These are phyloP conservation scores for Idaea straminata DNA, from an alignment of 2,888 invertebrate genomes.

Conservation along the genomic window DNA sequence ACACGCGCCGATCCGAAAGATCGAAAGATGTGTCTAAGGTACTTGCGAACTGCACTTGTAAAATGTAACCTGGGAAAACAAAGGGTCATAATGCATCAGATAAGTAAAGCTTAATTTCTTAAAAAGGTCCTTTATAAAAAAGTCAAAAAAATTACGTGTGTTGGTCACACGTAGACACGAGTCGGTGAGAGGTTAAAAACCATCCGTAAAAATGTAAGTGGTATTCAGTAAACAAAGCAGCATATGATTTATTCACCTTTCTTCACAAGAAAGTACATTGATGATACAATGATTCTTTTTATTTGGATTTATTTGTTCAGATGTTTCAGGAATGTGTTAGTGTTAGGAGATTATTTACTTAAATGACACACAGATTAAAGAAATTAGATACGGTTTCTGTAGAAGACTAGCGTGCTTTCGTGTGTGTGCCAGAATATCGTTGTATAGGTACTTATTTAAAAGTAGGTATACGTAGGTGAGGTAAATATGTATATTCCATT, in stretches of 20 bases:
- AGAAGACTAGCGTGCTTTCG: neutral
- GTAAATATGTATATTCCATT: neutral
- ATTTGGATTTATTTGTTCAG: slow-evolving; percentile 74
- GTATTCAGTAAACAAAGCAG: neutral
- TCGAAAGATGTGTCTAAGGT: too few relatives aligned
- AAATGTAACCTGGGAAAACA: too few relatives aligned
- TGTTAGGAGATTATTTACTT: slow-evolving; percentile 41
- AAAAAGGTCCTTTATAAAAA: too few relatives aligned
- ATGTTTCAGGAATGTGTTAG: slow-evolving; percentile 56
- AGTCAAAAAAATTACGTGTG: too few relatives aligned
- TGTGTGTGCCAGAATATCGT: neutral
- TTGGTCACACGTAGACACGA: too few relatives aligned
- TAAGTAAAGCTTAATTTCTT: too few relatives aligned
- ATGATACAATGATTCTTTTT: slow-evolving; percentile 32
- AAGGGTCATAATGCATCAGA: too few relatives aligned
- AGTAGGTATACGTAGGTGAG: neutral
- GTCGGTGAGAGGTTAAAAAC: too few relatives aligned
- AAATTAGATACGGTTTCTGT: slow-evolving; percentile 36
- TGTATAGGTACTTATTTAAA: neutral
- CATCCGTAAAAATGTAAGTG: too few relatives aligned
- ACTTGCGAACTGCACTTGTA: too few relatives aligned
- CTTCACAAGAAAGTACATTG: slow-evolving; percentile 15
- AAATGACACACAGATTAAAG: slow-evolving; percentile 40
- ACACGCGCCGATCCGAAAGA: too few relatives aligned
- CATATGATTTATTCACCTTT: neutral